A percentile compares a stretch with the other conserved stretches of the same genome.
phyloP scores from a whole-genome alignment of 1,140 invertebrate genomes.

The Schlechtendalia chinensis region DNA sequence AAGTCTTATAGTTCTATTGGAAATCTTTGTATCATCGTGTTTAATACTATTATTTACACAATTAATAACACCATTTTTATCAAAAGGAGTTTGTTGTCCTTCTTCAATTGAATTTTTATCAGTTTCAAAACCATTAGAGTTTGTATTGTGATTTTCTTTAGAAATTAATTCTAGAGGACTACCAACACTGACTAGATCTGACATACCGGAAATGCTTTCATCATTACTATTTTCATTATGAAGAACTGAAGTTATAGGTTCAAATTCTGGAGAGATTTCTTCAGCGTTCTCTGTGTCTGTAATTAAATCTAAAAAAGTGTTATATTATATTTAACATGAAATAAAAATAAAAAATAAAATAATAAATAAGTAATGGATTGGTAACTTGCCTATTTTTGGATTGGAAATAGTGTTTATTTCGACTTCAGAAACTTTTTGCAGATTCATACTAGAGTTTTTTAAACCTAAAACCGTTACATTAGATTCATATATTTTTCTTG shows the following conservation, averaged over 20 bases:
- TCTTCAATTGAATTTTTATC: background rate
- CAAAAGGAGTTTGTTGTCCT: background rate
- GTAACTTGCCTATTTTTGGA: background rate
- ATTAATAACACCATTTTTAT: conserved; percentile 17
- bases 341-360: background rate
- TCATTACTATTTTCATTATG: conserved; percentile 30
- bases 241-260: conserved; percentile 16
- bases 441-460: background rate
- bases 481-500: background rate
- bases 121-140: background rate
- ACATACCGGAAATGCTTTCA: conserved; percentile 19
- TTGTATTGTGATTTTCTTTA: background rate
- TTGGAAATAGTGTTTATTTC: background rate
- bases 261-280: conserved; percentile 8
- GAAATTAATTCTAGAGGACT: background rate
- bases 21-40: background rate
- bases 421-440: background rate
- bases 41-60: background rate
- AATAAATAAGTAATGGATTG: background rate
- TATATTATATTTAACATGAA: background rate
- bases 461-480: conserved; percentile 8
- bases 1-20: background rate
- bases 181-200: conserved; percentile 18
- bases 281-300: background rate
- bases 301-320: conserved; percentile 16